A percentile compares a stretch with the other conserved stretches of the same genome.
Evolutionary conservation across 2,113 vertebrate species (phyloP).

Genomic region (Poeciliopsis occidentalis): DNA sequence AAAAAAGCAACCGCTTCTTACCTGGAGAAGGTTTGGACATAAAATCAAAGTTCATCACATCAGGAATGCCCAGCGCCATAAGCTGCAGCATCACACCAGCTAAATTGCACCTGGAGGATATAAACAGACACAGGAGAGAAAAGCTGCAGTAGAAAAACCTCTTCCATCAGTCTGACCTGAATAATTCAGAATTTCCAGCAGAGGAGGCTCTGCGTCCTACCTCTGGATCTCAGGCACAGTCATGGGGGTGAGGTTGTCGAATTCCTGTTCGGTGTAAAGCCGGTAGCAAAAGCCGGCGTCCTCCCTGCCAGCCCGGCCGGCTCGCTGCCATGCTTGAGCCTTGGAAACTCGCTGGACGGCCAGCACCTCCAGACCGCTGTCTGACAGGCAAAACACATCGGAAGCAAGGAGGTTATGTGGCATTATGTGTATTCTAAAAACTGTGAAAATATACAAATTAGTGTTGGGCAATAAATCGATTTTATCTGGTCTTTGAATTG

Average conservation of each 20-base stretch:
- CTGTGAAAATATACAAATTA: not conserved
- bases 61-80: constrained; percentile 89
- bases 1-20: constrained; percentile 59
- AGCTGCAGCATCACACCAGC: constrained; percentile 92
- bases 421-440: not conserved
- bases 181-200: not conserved
- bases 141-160: not conserved
- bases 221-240: constrained; percentile 96
- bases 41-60: constrained; percentile 95
- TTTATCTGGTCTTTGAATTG: too few species aligned
- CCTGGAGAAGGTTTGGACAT: constrained; percentile 96
- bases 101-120: constrained; percentile 88
- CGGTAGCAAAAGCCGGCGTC: constrained; percentile 90
- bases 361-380: constrained; percentile 91
- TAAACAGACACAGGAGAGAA: not conserved
- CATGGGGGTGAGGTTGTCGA: constrained; percentile 89
- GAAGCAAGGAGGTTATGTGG: not conserved
- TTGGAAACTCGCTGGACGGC: constrained; percentile 94
- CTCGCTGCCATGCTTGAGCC: constrained; percentile 96
- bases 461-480: too few species aligned
- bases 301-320: constrained; percentile 91
- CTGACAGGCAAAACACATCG: constrained; percentile 65
- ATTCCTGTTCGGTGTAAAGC: constrained; percentile 94
- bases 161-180: constrained; percentile 35
- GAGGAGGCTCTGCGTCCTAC: constrained; percentile 61